These are phyloP conservation scores for Mugil cephalus DNA, from an alignment of 2,113 vertebrate species.

Conservation along the genomic window DNA sequence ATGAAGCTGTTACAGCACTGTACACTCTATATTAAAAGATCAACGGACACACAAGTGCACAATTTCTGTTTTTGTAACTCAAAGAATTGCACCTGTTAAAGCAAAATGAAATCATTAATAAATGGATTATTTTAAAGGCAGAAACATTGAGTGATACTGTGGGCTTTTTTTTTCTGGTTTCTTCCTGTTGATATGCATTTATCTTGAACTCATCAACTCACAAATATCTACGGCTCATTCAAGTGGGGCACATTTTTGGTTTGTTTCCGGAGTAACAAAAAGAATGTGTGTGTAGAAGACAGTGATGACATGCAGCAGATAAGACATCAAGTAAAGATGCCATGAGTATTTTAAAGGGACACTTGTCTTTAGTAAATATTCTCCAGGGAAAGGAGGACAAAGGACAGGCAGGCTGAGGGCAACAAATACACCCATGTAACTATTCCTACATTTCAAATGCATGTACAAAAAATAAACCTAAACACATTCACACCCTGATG, in stretches of 20 bases:
- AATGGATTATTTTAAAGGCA: too few relatives aligned
- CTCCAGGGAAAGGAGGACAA: too few relatives aligned
- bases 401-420: neutral
- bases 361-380: too few relatives aligned
- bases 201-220: neutral
- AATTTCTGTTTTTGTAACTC: too few relatives aligned
- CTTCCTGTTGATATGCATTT: neutral
- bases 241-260: slow-evolving; percentile 15
- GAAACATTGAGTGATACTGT: neutral
- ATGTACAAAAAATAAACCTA: slow-evolving; percentile 5
- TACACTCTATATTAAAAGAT: too few relatives aligned
- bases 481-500: slow-evolving; percentile 64
- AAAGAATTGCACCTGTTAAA: too few relatives aligned
- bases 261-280: neutral
- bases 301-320: neutral
- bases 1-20: too few relatives aligned
- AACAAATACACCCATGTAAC: slow-evolving; percentile 14
- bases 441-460: slow-evolving; percentile 29
- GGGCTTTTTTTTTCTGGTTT: neutral
- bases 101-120: too few relatives aligned
- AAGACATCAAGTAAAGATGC: neutral
- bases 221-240: neutral
- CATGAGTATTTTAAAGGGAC: too few relatives aligned
- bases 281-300: neutral
- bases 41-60: too few relatives aligned